Evolutionary conservation across 2,888 invertebrate genomes (phyloP), one percentile per base, ranked within the genome.

Genomic region (Euplexia lucipara): DNA sequence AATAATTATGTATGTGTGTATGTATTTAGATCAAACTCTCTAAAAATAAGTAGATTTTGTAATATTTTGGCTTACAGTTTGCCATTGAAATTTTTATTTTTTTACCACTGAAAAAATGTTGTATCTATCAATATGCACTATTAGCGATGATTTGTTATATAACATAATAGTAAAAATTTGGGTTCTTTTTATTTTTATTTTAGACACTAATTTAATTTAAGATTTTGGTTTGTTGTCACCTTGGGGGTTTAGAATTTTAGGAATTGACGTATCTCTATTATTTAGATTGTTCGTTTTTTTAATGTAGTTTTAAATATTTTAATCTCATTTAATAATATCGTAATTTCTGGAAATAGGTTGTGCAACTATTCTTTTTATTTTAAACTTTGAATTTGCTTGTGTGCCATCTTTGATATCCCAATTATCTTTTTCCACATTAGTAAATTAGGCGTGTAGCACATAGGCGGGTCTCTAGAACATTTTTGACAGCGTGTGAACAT

Each of bases 361-460:
- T 92, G 91, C 89, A 88, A 88, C 90, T 86, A 89, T 85, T 83
- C 78, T 72, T 83, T 79, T n/a, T n/a, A n/a, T n/a, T 83, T 78
- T 76, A 64, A 64, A 64, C 37, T 58, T 67, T 74, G 37, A 75
- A 60, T 65, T 57, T 54, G 44, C 61, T 59, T 67, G 51, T 74
- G 83, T 83, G 83, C 83, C 83, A 84, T 84, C 72, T 82, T 82
- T 54, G 57, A 63, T 68, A 68, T 61, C 63, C 56, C 61, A 48
- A 61, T 49, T 70, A 22, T 51, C 26, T 61, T 65, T 39, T 16
- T 70, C 4, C 39, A 56, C 57, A 72, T 59, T 53, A 61, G 35
- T 67, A 60, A 70, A 64, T 37, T 34, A 22, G 30, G 56, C 57
- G 30, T 30, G 35, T 16, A 14, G 3, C 26, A 26, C 26, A 26